These are phyloP conservation scores for Agriopis aurantiaria DNA, from an alignment of 2,888 invertebrate species.

Conservation along the genomic window DNA sequence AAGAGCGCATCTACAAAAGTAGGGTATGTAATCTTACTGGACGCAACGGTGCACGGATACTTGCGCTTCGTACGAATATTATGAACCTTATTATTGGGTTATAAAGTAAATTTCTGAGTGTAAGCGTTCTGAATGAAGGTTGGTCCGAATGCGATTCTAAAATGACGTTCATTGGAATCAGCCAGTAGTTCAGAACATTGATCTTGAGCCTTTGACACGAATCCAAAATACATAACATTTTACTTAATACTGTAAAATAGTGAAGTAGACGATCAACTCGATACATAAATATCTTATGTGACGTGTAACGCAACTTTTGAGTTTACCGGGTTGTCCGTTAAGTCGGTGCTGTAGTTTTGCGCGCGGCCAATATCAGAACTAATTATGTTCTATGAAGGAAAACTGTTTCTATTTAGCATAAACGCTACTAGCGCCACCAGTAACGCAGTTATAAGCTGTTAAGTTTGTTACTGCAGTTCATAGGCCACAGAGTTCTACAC, in stretches of 20 bases:
- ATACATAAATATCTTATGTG: conserved; percentile 28
- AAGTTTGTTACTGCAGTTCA: too few relatives aligned
- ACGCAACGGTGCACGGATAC: neutral
- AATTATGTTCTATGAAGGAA: too few relatives aligned
- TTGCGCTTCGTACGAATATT: neutral
- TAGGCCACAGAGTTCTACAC: too few relatives aligned
- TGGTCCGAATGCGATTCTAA: neutral
- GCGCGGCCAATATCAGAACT: too few relatives aligned
- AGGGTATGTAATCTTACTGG: neutral
- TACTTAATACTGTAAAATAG: conserved; percentile 71
- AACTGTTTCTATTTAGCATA: too few relatives aligned
- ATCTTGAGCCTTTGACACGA: conserved; percentile 82
- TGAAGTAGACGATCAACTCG: conserved; percentile 58
- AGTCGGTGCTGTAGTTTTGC: too few relatives aligned
- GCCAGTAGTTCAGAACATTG: conserved; percentile 61
- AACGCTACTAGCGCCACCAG: too few relatives aligned
- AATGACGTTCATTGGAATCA: neutral
- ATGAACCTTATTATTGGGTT: neutral
- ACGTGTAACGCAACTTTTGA: conserved; percentile 53
- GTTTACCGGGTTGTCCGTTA: neutral
- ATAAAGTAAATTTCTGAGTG: neutral
- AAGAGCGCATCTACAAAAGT: neutral
- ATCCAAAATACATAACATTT: conserved; percentile 52
- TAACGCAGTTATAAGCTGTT: too few relatives aligned
- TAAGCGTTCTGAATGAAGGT: too few relatives aligned